Evolutionary conservation across 2,888 invertebrate species (phyloP).

Genomic region (Plagodis pulveraria): DNA sequence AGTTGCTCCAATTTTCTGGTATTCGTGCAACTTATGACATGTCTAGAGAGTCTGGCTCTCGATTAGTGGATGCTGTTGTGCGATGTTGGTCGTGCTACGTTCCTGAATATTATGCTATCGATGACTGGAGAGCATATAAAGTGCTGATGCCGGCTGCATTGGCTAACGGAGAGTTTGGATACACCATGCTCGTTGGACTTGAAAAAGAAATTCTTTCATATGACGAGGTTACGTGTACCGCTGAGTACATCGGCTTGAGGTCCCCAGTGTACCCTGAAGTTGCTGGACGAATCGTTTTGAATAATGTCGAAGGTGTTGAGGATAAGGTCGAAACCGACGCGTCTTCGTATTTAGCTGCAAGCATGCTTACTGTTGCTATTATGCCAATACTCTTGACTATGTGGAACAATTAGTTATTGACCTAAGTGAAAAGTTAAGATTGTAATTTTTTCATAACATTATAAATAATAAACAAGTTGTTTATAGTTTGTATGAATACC

Average conservation of each 20-base stretch:
- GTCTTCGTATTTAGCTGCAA: slow-evolving; percentile 20
- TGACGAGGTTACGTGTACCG: slow-evolving; percentile 69
- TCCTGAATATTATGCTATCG: slow-evolving; percentile 85
- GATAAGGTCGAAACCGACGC: slow-evolving; percentile 18
- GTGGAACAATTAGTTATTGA: slow-evolving; percentile 7
- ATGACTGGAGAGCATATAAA: slow-evolving; percentile 83
- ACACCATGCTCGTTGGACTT: slow-evolving; percentile 75
- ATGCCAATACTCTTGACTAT: slow-evolving; percentile 21
- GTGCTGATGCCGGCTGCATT: slow-evolving; percentile 88
- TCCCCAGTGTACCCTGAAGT: slow-evolving; percentile 88
- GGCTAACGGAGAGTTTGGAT: slow-evolving; percentile 89
- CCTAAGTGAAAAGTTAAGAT: neutral
- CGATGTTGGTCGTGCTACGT: slow-evolving; percentile 89
- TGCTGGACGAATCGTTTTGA: slow-evolving; percentile 85
- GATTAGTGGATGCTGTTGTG: slow-evolving; percentile 87
- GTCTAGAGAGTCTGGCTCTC: slow-evolving; percentile 83
- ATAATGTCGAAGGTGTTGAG: slow-evolving; percentile 42
- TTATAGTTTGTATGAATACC: too few species aligned
- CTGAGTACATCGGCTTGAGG: slow-evolving; percentile 85
- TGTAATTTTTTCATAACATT: neutral
- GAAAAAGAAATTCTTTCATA: slow-evolving; percentile 52
- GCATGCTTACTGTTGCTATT: slow-evolving; percentile 16
- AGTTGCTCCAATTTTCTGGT: slow-evolving; percentile 94
- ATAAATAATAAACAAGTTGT: neutral
- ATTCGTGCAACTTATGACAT: slow-evolving; percentile 89